Conservation (phyloP, 2,888 invertebrate species). For the Panorpa germanica region DNA sequence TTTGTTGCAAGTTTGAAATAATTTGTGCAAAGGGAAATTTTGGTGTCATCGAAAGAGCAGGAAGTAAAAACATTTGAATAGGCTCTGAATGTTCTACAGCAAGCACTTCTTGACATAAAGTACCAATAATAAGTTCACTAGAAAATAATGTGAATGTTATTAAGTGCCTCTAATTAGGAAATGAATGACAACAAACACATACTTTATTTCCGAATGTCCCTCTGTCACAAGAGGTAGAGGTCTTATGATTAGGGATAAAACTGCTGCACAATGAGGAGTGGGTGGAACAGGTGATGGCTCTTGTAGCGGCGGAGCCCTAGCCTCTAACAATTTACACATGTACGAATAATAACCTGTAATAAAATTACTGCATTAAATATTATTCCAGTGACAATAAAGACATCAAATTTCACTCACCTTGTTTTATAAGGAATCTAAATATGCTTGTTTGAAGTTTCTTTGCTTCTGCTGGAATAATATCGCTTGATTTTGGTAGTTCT, state of each 20-base stretch:
- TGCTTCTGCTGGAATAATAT: conserved; percentile 22
- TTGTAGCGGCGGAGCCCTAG: conserved; percentile 45
- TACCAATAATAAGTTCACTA: neutral
- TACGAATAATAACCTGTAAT: conserved; percentile 52
- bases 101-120: conserved; percentile 3
- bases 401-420: conserved; percentile 19
- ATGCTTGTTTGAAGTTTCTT: conserved; percentile 14
- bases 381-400: no score
- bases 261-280: conserved; percentile 49
- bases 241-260: conserved; percentile 56
- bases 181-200: no score
- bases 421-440: conserved; percentile 20
- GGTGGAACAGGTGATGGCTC: conserved; percentile 49
- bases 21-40: no score
- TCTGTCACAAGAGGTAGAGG: conserved; percentile 47
- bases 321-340: conserved; percentile 47
- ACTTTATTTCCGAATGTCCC: no score
- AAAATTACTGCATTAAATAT: no score
- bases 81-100: neutral
- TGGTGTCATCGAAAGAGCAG: no score
- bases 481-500: conserved; percentile 25
- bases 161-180: no score
- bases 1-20: no score
- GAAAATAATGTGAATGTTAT: conserved; percentile 5
- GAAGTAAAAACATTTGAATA: conserved; percentile 50